Base-by-base conservation (phyloP, 2,888 invertebrate species). In the Papilio elwesi region DNA sequence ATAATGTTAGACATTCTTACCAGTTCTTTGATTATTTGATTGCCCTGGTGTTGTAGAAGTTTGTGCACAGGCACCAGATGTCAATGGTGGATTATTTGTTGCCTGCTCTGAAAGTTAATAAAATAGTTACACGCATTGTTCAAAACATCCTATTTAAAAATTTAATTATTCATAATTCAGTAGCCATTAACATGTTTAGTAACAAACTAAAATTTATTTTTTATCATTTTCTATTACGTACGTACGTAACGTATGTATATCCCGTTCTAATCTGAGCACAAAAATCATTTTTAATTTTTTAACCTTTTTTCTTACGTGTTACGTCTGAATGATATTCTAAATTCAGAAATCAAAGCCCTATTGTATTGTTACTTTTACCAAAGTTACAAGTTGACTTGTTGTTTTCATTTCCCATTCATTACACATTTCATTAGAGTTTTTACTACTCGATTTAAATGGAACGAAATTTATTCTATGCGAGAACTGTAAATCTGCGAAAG, bases 31-130 rank as follows among this genome's bases (percentile, higher is more conserved):
- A 74, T 74, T 82, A 38, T 74, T 76, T 11, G 75, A 76, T 65
- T 79, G 80, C 66, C 76, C 75, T 11, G 76, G 74, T 47, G 51
- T 59, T 26, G 76, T 78, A 36, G 81, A 70, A 6, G 80, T 62
- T 16, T 78, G 80, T 55, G 78, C 74, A 74, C 78, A 77, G n/a
- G 79, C 62, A 6, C 80, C 70, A 9, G 78, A 74, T 55, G 75
- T 75, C 47, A 76, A 63, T n/a, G 11, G 49, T 49, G n/a, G 53
- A 71, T 69, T 69, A 26, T 49, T 38, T 10, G 11, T 38, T 12
- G 57, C 36, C 2, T 63, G 63, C 38, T 48, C 53, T 57, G 51
- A 10, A 48, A 57, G n/a, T 69, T 36, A 43, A 51, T 43, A 57
- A 15, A 67, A 1, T 53, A n/a, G 59, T 71, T 43, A 38, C 6